phyloP scores from a whole-genome alignment of 1,140 invertebrate genomes.

The Camponotus floridanus region DNA sequence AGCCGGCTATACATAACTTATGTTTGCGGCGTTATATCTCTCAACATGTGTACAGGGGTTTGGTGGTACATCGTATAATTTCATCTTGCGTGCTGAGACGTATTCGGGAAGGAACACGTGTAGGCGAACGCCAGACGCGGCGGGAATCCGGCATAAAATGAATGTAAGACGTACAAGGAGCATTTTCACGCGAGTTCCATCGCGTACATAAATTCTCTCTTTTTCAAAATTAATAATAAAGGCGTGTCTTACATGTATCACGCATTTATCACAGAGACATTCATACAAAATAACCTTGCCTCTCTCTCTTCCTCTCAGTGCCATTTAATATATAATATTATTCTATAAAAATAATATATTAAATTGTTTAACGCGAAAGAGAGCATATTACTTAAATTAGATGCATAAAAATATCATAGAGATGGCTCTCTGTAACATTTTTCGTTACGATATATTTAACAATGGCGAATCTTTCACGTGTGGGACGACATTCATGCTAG shows the following conservation, averaged over 20 bases:
- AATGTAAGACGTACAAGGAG: constrained; percentile 53
- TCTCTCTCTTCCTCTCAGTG: not conserved
- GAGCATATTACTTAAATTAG: no score
- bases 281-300: not conserved
- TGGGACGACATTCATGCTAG: not conserved
- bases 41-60: constrained; percentile 36
- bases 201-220: constrained; percentile 56
- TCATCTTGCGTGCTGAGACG: constrained; percentile 53
- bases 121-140: constrained; percentile 40
- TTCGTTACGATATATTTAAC: not conserved
- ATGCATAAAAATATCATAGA: no score
- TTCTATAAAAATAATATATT: not conserved
- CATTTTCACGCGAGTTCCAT: constrained; percentile 53
- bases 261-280: constrained; percentile 25
- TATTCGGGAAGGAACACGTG: constrained; percentile 59
- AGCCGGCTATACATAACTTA: constrained; percentile 54
- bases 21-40: constrained; percentile 55
- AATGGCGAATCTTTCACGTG: no score
- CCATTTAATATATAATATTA: no score
- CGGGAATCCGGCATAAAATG: constrained; percentile 44
- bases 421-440: not conserved
- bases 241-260: constrained; percentile 6
- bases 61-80: constrained; percentile 58
- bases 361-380: not conserved
- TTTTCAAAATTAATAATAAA: constrained; percentile 58